Evolutionary conservation across 1,140 invertebrate genomes (phyloP).

Genomic region (Penaeus japonicus): DNA sequence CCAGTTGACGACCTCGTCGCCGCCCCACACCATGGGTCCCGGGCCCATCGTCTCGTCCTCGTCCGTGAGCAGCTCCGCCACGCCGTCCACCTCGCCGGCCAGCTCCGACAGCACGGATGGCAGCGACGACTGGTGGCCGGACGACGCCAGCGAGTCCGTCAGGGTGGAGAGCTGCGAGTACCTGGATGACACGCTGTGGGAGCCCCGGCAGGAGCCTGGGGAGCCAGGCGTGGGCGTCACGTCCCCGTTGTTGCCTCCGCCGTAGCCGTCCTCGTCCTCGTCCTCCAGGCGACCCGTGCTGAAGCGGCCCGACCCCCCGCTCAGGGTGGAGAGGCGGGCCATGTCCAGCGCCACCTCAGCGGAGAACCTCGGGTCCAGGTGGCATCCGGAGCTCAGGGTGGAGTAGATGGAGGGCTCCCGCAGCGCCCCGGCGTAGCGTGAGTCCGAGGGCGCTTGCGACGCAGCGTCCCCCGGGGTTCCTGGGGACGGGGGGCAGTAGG

Average conservation of each 20-base stretch:
- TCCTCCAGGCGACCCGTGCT: conserved; percentile 38
- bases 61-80: conserved; percentile 43
- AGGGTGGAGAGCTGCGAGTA: conserved; percentile 58
- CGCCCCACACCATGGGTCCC: conserved; percentile 44
- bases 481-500: conserved; percentile 59
- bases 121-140: conserved; percentile 62
- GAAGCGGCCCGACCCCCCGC: conserved; percentile 47
- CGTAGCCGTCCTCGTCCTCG: conserved; percentile 45
- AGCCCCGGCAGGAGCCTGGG: conserved; percentile 74
- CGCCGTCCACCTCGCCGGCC: conserved; percentile 64
- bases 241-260: conserved; percentile 42
- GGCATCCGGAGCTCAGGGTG: conserved; percentile 42
- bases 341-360: conserved; percentile 53
- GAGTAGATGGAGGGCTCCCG: conserved; percentile 36
- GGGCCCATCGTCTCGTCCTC: conserved; percentile 33
- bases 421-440: conserved; percentile 16
- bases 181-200: conserved; percentile 55
- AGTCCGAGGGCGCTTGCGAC: conserved; percentile 72
- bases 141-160: conserved; percentile 62
- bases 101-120: conserved; percentile 64
- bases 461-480: conserved; percentile 39
- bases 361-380: conserved; percentile 52
- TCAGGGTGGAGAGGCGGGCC: conserved; percentile 55
- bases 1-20: conserved; percentile 69
- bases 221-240: conserved; percentile 50